Evolutionary conservation across 2,888 invertebrate genomes (phyloP), one percentile per base, ranked within the genome.

Genomic region (Zhuqinia jingwanae): DNA sequence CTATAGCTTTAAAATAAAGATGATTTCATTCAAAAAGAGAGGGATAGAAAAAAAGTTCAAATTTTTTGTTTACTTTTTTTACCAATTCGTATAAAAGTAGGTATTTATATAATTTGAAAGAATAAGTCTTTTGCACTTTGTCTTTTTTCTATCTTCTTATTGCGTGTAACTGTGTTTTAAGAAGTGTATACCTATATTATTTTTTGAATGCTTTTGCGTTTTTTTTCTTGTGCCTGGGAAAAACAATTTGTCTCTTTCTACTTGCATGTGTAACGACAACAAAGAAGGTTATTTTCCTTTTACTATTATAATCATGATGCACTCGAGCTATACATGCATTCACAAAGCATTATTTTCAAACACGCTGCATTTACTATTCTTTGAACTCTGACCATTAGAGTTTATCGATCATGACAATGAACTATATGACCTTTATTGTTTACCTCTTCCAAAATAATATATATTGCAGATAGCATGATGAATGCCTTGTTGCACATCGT

Each of bases 341-440:
- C 5, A 8, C 36, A 36, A 36, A 6, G 36, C 8, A 36, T 8
- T 36, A 36, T 6, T 3, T 36, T 36, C 3, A 8, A 3, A 36
- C 8, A 36, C 36, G 36, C 3, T 36, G 36, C n/a, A n/a, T n/a
- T n/a, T n/a, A n/a, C n/a, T 36, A 36, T 17, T 20, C 2, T 20
- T 36, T 65, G n/a, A 65, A 65, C 65, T 36, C 2, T 36, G 60
- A 63, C 25, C 60, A 11, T 30, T 30, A 56, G n/a, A 63, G 58
- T 50, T 50, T 47, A 79, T 79, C 53, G 65, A 65, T 65, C 47
- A 27, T 79, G 79, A 50, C 79, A 79, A 30, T 79, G 79, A 79
- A 79, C 79, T 45, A n/a, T 30, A 11, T 53, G 79, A 79, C 79
- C 65, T 60, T 50, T 63, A 45, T 63, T 50, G 65, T 27, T 45